Evolutionary conservation across 2,797 vertebrate species (phyloP), one percentile per base, ranked within the genome.

Genomic region (Helostoma temminkii): DNA sequence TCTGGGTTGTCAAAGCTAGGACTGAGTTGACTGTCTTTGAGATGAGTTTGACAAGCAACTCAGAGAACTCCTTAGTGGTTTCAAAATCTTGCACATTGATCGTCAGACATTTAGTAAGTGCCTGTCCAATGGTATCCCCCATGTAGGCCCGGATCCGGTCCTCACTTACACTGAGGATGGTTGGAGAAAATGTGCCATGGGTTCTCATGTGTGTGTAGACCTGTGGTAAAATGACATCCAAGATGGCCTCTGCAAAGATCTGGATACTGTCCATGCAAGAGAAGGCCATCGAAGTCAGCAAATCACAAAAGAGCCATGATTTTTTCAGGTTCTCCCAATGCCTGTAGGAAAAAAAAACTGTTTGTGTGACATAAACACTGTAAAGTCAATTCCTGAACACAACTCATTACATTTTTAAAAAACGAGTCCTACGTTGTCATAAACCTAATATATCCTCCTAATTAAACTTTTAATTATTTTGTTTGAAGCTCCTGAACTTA

Each of bases 231-330:
- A 50, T 11, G 3, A 28, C 14, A 25, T 54, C 39, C 11, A 67
- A 9, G 16, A 74, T 57, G 11, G 18, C 16, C 24, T 67, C 16
- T 15, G 64, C 28, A 11, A 56, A 14, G n/a, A 1, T n/a, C 39
- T 63, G 59, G 39, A 68, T 21, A 2, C 62, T 16, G 9, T 74
- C 50, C 58, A 74, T 61, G 50, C 57, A 54, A 16, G 12, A 22
- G 9, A 28, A 18, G 4, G 25, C 34, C 10, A 74, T 3, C 0
- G 14, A 1, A 8, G n/a, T 18, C 1, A 12, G 12, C 4, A 25
- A 5, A 2, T 19, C 34, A 36, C 8, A 26, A 43, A 2, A 32
- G 10, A 55, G 7, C 30, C 14, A 28, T 16, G 15, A 1, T 21
- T 9, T 11, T 32, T 7, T 8, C 10, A 74, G 14, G 5, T 14